Evolutionary conservation across 2,113 vertebrate genomes (phyloP).

Genomic region (Protobothrops flavoviridis): DNA sequence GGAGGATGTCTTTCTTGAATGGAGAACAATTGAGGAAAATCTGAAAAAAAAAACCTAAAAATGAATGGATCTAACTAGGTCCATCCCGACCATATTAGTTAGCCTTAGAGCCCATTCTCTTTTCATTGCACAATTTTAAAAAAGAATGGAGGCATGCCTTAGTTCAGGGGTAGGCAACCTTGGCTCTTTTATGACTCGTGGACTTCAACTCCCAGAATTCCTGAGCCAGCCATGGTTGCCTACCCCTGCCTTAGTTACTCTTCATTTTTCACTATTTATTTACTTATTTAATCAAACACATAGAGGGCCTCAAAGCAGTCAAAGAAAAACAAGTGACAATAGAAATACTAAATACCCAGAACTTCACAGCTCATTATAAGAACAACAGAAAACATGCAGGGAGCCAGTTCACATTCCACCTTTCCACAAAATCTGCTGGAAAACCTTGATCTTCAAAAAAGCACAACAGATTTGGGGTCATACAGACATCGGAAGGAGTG

Average conservation of each 20-base stretch:
- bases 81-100: too few relatives aligned
- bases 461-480: background rate
- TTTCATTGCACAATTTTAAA: background rate
- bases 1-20: background rate
- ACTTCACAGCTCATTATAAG: background rate
- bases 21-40: background rate
- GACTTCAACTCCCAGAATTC: too few relatives aligned
- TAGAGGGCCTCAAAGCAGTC: background rate
- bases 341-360: background rate
- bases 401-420: background rate
- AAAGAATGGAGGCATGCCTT: background rate
- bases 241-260: background rate
- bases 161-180: background rate
- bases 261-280: background rate
- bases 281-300: background rate
- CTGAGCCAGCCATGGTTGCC: too few relatives aligned
- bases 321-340: background rate
- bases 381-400: background rate
- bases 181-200: too few relatives aligned
- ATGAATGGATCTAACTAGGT: background rate
- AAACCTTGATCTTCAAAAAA: background rate
- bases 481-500: background rate
- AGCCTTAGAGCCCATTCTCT: background rate
- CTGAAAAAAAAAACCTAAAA: background rate
- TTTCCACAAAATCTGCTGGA: background rate